These are phyloP conservation scores for Leptodactylus fuscus DNA, from an alignment of 2,113 vertebrate species.

Conservation along the genomic window DNA sequence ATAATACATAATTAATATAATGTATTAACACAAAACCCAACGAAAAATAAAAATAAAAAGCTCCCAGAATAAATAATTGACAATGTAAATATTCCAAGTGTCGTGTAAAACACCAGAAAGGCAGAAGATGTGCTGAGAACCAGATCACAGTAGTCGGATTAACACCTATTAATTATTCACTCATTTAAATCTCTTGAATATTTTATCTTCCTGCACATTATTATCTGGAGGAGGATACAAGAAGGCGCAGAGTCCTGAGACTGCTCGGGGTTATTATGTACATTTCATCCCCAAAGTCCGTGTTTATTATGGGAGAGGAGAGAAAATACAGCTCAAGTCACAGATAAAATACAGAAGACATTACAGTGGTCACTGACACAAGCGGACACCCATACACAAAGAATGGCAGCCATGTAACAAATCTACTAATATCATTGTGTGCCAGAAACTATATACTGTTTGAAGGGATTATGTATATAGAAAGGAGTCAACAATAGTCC, in stretches of 20 bases:
- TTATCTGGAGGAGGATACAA: conserved; percentile 28
- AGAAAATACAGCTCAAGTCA: neutral
- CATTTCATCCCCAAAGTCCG: conserved; percentile 9
- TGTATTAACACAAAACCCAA: neutral
- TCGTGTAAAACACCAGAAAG: neutral
- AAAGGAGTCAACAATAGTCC: no score
- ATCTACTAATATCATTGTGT: no score
- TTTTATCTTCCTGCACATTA: conserved; percentile 75
- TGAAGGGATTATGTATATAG: no score
- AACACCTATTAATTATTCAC: conserved; percentile 79
- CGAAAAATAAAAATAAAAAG: neutral
- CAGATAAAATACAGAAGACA: neutral
- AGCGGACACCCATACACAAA: no score
- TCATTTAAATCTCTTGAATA: conserved; percentile 75
- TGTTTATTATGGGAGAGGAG: neutral
- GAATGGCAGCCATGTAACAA: no score
- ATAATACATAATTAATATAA: neutral
- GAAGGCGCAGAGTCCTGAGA: no score
- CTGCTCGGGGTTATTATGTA: conserved; percentile 25
- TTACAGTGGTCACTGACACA: neutral
- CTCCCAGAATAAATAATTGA: neutral
- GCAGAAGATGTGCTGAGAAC: conserved; percentile 24
- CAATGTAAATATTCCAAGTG: conserved; percentile 12
- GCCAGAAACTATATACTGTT: no score
- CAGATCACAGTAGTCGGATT: conserved; percentile 65